phyloP scores from a whole-genome alignment of 2,888 invertebrate genomes.

The Patella ulyssiponensis region DNA sequence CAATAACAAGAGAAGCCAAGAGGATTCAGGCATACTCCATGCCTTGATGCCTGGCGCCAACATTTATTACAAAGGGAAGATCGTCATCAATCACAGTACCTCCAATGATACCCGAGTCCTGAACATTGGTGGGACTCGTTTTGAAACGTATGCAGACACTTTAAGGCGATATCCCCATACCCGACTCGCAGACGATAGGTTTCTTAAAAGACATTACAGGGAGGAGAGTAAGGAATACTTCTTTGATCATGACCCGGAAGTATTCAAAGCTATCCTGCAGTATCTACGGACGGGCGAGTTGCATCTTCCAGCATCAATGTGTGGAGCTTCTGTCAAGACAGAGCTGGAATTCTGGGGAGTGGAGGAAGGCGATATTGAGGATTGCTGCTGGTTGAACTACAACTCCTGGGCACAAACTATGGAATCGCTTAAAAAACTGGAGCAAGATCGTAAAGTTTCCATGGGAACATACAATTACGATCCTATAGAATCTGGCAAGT shows the following conservation, averaged over 20 bases:
- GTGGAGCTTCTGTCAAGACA: conserved; percentile 36
- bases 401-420: conserved; percentile 34
- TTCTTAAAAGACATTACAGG: conserved; percentile 34
- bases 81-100: background rate
- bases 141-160: conserved; percentile 26
- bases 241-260: conserved; percentile 57
- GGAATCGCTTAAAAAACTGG: conserved; percentile 31
- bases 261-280: conserved; percentile 54
- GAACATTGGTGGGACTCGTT: conserved; percentile 33
- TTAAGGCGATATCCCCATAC: conserved; percentile 32
- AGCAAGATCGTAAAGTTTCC: conserved; percentile 29
- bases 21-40: background rate
- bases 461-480: background rate
- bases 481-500: background rate
- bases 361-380: conserved; percentile 44
- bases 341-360: conserved; percentile 60
- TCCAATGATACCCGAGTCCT: conserved; percentile 16
- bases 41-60: background rate
- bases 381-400: conserved; percentile 54
- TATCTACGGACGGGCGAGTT: conserved; percentile 54
- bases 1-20: too few species aligned
- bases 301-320: conserved; percentile 38
- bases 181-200: conserved; percentile 32
- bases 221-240: conserved; percentile 45
- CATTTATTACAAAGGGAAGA: background rate